Evolutionary conservation across 30 jellyfish, hydroid and myxozoan genomes (phyloP), one percentile per base, ranked within the genome.

Genomic region (Hydra vulgaris): DNA sequence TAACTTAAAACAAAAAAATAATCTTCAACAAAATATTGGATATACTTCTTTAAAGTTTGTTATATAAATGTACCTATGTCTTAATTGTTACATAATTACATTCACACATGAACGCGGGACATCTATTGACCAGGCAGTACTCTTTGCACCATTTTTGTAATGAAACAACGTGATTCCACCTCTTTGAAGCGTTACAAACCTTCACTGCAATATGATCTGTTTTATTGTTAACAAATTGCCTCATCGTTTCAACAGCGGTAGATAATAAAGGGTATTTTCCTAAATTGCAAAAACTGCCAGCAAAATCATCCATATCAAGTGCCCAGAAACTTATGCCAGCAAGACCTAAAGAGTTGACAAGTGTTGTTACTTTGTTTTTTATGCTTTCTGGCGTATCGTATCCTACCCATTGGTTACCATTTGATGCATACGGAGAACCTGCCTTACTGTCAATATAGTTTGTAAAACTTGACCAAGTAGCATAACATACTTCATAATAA

Each of bases 301-400:
- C 76, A 89, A 90, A 90, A 87, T 90, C 97, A 40, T 90, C 97
- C 55, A 85, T 61, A 76, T 86, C 96, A 52, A 87, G 71, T 25
- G 97, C 96, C 97, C 97, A 90, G 71, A 90, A 86, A 89, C 88
- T 83, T 18, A 94, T 86, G 17, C 97, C 97, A 5, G 72, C 79
- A 1, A 90, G 86, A 18, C 85, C 84, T 23, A 77, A 72, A 18
- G 75, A 26, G 23, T 85, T 85, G 85, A 90, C 82, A 72, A 90
- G 71, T 17, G 96, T 89, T 70, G 61, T 27, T 21, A 86, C 95
- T 74, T 86, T 90, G 73, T 79, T 77, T 81, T 40, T 71, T 26
- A 89, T 66, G 74, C 97, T 90, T 53, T 82, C 84, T 27, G 77
- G 54, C 16, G 88, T 82, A 71, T 90, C 97, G 54, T 73, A 82